Percentiles rank a stretch among this genome's conserved stretches.
Conservation (phyloP, 2,888 invertebrate species). For the Apodemia zela region DNA sequence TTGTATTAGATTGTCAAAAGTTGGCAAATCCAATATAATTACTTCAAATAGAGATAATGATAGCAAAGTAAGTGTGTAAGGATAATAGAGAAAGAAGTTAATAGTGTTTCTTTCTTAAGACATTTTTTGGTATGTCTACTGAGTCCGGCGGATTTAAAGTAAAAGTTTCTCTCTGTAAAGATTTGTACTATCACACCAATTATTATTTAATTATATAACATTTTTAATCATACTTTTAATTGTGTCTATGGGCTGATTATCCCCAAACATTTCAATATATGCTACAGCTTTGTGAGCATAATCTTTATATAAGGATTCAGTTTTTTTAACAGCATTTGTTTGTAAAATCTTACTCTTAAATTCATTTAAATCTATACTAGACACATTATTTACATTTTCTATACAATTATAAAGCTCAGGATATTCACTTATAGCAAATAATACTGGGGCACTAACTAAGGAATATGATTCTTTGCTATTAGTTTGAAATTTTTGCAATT, state of each 20-base stretch:
- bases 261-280: slow-evolving; percentile 56
- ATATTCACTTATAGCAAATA: slow-evolving; percentile 89
- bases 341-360: slow-evolving; percentile 58
- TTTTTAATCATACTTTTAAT: slow-evolving; percentile 63
- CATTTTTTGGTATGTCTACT: too few relatives aligned
- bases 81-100: too few relatives aligned
- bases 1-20: too few relatives aligned
- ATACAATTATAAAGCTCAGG: slow-evolving; percentile 80
- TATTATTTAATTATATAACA: slow-evolving; percentile 33
- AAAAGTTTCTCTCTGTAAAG: slow-evolving; percentile 8
- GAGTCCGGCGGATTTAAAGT: too few relatives aligned
- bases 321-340: slow-evolving; percentile 59
- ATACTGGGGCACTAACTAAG: slow-evolving; percentile 89
- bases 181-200: slow-evolving; percentile 22
- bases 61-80: too few relatives aligned
- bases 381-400: slow-evolving; percentile 80
- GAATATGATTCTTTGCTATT: slow-evolving; percentile 82
- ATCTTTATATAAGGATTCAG: slow-evolving; percentile 50
- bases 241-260: slow-evolving; percentile 57
- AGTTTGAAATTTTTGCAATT: slow-evolving; percentile 66
- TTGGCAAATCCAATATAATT: too few relatives aligned
- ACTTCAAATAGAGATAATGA: too few relatives aligned
- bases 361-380: slow-evolving; percentile 81
- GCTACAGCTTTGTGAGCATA: slow-evolving; percentile 55
- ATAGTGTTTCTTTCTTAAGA: too few relatives aligned